phyloP scores from a whole-genome alignment of 2,113 vertebrate genomes.

The Tychaedon coryphoeus region DNA sequence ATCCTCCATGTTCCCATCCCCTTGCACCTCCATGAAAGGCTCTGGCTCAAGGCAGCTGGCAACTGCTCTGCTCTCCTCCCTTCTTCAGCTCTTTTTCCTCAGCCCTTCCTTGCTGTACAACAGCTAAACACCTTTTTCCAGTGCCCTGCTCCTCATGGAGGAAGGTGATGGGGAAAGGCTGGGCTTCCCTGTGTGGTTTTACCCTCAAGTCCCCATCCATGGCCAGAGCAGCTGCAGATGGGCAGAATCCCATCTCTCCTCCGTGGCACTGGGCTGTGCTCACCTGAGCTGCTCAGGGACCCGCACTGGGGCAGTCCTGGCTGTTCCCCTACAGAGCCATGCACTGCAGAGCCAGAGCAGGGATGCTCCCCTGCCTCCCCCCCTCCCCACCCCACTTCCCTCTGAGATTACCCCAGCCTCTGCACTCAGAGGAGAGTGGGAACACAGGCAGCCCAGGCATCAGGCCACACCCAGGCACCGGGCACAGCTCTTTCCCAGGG shows the following conservation, averaged over 20 bases:
- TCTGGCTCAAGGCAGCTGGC: conserved; percentile 25
- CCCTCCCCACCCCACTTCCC: not conserved
- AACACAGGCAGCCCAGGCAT: not conserved
- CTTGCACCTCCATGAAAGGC: not conserved
- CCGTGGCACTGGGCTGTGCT: not conserved
- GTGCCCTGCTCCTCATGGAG: not conserved
- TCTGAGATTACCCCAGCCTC: not conserved
- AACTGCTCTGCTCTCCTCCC: not conserved
- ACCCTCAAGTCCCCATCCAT: not conserved
- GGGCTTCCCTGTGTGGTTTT: not conserved
- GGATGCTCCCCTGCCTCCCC: not conserved
- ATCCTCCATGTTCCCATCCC: conserved; percentile 35
- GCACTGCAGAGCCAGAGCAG: fast-evolving
- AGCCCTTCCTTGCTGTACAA: not conserved
- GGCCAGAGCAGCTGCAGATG: not conserved
- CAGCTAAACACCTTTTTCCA: not conserved
- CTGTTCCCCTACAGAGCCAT: not conserved
- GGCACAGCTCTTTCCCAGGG: not conserved
- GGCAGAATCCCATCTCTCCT: not conserved
- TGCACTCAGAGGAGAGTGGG: not conserved
- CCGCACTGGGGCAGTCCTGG: fast-evolving
- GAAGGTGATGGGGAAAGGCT: not conserved
- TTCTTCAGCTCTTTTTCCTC: not conserved
- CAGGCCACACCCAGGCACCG: not conserved
- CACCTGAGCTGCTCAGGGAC: too few relatives aligned